These are phyloP conservation scores for Cossypha niveicapilla DNA, from an alignment of 2,797 vertebrate species.

Conservation along the genomic window DNA sequence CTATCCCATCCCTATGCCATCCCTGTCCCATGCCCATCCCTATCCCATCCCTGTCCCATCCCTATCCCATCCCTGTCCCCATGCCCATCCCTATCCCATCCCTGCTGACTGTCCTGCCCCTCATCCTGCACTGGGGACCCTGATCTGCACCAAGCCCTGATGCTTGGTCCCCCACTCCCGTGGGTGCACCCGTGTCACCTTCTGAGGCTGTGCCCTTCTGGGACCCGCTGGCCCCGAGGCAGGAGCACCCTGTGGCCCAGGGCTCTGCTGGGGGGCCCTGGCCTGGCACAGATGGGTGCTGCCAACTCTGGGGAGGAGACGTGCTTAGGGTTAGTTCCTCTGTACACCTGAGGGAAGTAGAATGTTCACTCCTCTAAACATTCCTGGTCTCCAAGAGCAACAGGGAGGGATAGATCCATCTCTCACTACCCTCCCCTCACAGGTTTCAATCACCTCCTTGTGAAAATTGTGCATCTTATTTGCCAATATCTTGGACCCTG, in stretches of 20 bases:
- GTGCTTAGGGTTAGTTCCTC: background rate
- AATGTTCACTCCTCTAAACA: fast-evolving
- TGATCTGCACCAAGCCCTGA: background rate
- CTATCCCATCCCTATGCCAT: too few species aligned
- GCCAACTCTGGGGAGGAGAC: background rate
- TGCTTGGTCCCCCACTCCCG: fast-evolving
- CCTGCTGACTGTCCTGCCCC: background rate
- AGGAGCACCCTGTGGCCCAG: fast-evolving
- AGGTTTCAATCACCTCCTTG: background rate
- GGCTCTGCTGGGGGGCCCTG: background rate
- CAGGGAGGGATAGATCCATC: background rate
- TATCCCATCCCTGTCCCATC: too few species aligned
- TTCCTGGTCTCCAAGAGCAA: background rate
- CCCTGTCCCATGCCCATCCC: too few species aligned
- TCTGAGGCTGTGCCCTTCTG: fast-evolving
- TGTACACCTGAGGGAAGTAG: background rate
- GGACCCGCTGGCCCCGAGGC: background rate
- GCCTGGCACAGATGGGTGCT: background rate
- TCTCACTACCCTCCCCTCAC: too few species aligned
- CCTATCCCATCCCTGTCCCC: too few species aligned
- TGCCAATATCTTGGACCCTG: background rate
- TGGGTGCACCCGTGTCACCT: fast-evolving
- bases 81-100: too few species aligned
- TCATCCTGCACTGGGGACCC: background rate
- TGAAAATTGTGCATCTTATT: background rate